Conservation (phyloP, 2,888 invertebrate species). For the Gisinianus flammeolus region DNA sequence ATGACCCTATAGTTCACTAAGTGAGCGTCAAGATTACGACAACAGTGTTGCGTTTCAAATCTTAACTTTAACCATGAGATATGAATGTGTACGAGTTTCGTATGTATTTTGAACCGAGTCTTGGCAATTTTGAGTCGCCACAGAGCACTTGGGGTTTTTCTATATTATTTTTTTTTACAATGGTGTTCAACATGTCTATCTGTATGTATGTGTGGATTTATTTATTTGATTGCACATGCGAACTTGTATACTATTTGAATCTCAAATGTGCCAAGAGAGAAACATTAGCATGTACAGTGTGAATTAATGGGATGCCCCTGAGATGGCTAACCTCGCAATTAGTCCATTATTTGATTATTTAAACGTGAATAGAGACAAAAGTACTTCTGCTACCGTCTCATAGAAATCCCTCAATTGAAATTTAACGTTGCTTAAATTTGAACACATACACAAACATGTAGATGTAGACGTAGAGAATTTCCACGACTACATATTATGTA, state of each 20-base stretch:
- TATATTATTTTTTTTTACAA: too few relatives aligned
- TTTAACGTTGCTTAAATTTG: background rate
- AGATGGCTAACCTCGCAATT: constrained; percentile 12
- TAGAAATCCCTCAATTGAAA: constrained; percentile 5
- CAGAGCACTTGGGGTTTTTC: too few relatives aligned
- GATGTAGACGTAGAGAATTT: background rate
- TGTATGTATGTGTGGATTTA: too few relatives aligned
- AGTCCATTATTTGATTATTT: constrained; percentile 11
- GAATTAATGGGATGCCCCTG: constrained; percentile 17
- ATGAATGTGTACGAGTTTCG: too few relatives aligned
- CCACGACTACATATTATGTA: background rate
- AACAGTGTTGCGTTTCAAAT: too few relatives aligned
- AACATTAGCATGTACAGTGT: constrained; percentile 13
- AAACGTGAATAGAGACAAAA: background rate
- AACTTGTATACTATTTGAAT: too few relatives aligned
- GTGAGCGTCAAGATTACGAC: too few relatives aligned
- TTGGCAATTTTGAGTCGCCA: too few relatives aligned
- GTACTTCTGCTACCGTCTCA: background rate
- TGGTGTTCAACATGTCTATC: too few relatives aligned
- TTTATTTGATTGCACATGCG: constrained; percentile 13
- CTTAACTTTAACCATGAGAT: too few relatives aligned
- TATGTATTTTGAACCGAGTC: too few relatives aligned
- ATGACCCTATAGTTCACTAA: too few relatives aligned
- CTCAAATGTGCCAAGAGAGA: constrained; percentile 11
- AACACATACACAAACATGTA: background rate